phyloP scores from a whole-genome alignment of 2,797 vertebrate genomes.

The Lagodon rhomboides region DNA sequence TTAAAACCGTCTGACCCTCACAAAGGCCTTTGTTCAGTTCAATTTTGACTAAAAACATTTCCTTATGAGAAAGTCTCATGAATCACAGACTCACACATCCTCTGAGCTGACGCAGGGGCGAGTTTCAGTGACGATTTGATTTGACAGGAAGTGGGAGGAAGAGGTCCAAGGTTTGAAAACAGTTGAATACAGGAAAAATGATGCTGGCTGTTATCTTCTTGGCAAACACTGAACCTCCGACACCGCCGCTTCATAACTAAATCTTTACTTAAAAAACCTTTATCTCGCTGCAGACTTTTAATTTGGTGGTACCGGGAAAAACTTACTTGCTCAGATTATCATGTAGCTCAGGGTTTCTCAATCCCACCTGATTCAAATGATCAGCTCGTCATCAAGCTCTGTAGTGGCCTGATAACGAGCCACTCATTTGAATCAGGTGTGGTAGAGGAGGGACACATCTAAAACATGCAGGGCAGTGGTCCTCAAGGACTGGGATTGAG shows the following conservation, averaged over 20 bases:
- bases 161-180: constrained; percentile 1
- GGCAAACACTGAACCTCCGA: background rate
- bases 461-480: no score
- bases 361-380: no score
- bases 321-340: background rate
- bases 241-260: background rate
- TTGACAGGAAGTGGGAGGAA: background rate
- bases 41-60: constrained; percentile 1
- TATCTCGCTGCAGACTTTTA: background rate
- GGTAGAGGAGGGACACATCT: no score
- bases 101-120: background rate
- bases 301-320: background rate
- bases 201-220: background rate
- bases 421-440: no score
- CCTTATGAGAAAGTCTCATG: background rate
- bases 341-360: no score
- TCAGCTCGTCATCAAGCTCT: no score
- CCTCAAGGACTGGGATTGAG: no score
- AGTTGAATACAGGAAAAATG: background rate
- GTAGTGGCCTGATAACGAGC: no score
- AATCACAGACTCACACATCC: constrained; percentile 14
- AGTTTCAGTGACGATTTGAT: background rate
- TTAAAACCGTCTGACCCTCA: background rate
- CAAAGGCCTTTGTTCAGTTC: background rate
- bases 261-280: background rate